Evolutionary conservation across 2,113 vertebrate species (phyloP).

Genomic region (Upupa epops): DNA sequence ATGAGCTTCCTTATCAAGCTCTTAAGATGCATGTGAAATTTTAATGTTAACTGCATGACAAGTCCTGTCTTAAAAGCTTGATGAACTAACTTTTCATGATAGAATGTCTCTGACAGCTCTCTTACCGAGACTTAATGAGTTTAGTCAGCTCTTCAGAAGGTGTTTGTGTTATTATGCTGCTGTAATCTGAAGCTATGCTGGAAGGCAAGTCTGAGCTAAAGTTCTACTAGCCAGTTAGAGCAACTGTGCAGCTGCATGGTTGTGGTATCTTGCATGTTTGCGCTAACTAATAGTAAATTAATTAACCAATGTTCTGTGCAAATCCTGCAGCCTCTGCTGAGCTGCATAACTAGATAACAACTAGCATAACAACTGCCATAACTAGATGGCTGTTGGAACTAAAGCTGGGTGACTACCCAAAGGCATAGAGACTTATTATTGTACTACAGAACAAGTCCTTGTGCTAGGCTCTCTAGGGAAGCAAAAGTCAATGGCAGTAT

Average conservation of each 20-base stretch:
- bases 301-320: not conserved
- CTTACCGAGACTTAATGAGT: not conserved
- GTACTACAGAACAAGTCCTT: not conserved
- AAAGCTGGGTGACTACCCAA: not conserved
- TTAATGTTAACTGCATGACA: not conserved
- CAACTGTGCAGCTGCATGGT: not conserved
- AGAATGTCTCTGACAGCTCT: not conserved
- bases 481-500: not conserved
- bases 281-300: not conserved
- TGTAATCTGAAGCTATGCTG: not conserved
- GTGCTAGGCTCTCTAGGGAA: not conserved
- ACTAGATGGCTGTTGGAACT: not conserved
- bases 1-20: not conserved
- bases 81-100: not conserved
- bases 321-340: not conserved
- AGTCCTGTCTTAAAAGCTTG: slow-evolving; percentile 3
- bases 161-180: not conserved
- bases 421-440: not conserved
- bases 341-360: not conserved
- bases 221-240: not conserved
- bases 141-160: slow-evolving; percentile 39
- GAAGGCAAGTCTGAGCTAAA: not conserved
- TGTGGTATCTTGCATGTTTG: not conserved
- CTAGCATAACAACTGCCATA: too few species aligned
- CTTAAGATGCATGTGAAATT: not conserved